Conservation (phyloP, 2,113 vertebrate species). For the Campylomormyrus tamandua region DNA sequence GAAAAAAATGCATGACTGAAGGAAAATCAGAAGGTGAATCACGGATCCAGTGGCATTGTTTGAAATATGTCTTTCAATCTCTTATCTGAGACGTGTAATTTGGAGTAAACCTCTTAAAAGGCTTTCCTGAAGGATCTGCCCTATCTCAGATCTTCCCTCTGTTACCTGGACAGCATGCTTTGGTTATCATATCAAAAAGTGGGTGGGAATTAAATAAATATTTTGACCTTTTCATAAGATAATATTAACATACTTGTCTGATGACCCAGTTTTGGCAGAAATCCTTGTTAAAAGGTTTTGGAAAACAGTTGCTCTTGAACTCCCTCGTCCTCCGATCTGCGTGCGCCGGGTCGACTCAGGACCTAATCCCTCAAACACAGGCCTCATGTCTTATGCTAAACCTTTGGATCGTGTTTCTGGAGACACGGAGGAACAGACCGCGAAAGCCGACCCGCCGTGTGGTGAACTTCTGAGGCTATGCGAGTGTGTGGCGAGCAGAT, state of each 20-base stretch:
- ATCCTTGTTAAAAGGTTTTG: slow-evolving; percentile 30
- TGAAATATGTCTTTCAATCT: slow-evolving; percentile 11
- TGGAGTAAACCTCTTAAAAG: slow-evolving; percentile 25
- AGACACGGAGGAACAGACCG: neutral
- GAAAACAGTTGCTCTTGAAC: slow-evolving; percentile 26
- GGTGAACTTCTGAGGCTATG: neutral
- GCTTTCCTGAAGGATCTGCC: slow-evolving; percentile 43
- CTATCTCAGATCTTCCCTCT: slow-evolving; percentile 41
- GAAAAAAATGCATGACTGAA: neutral
- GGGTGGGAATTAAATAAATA: slow-evolving; percentile 47
- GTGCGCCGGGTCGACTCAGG: neutral
- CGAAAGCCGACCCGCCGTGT: neutral
- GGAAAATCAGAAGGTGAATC: neutral
- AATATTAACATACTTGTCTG: slow-evolving; percentile 61
- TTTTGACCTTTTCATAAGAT: slow-evolving; percentile 52
- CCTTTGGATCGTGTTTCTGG: neutral
- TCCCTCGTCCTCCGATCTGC: slow-evolving; percentile 4
- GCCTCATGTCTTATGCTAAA: slow-evolving; percentile 17
- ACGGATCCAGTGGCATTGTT: neutral
- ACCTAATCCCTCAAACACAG: neutral
- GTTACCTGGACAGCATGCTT: slow-evolving; percentile 42
- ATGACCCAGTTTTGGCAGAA: slow-evolving; percentile 44
- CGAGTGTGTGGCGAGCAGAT: neutral
- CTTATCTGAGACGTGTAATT: slow-evolving; percentile 19
- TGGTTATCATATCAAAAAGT: slow-evolving; percentile 45